These are phyloP conservation scores for Drosophila incognita DNA, from an alignment of 2,888 invertebrate species.

Conservation along the genomic window DNA sequence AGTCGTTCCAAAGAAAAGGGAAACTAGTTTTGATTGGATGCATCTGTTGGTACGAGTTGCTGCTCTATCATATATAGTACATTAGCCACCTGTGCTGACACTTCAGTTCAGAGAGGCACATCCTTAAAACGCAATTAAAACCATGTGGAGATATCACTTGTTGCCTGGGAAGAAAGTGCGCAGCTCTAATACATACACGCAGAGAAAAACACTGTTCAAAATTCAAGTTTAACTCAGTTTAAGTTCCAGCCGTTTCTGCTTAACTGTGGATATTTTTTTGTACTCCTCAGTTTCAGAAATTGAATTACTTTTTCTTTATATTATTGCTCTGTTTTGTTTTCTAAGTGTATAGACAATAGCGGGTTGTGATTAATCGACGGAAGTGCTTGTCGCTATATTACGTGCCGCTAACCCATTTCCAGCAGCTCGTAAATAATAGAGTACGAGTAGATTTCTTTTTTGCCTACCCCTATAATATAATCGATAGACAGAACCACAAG, in stretches of 20 bases:
- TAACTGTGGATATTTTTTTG: neutral
- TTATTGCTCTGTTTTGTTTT: neutral
- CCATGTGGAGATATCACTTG: slow-evolving; percentile 53
- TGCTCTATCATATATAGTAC: slow-evolving; percentile 10
- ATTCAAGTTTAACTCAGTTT: rapidly evolving
- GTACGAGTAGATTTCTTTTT: neutral
- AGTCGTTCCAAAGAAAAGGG: neutral
- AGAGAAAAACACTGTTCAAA: neutral
- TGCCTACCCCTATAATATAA: slow-evolving; percentile 41
- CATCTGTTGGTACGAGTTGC: slow-evolving; percentile 24
- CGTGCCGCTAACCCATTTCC: slow-evolving; percentile 76
- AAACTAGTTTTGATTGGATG: slow-evolving; percentile 14
- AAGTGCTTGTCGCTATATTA: slow-evolving; percentile 75
- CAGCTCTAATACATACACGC: slow-evolving; percentile 19
- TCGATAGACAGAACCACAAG: slow-evolving; percentile 20
- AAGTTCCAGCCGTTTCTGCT: rapidly evolving
- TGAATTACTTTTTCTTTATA: neutral
- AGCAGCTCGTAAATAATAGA: slow-evolving; percentile 71
- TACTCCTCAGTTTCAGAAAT: neutral
- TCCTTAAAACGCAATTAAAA: slow-evolving; percentile 72
- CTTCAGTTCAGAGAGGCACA: slow-evolving; percentile 18
- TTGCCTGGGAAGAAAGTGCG: slow-evolving; percentile 65
- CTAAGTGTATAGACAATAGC: slow-evolving; percentile 31
- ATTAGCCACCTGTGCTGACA: slow-evolving; percentile 61
- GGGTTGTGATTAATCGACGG: slow-evolving; percentile 67